phyloP scores from a whole-genome alignment of 2,113 vertebrate species.

The Tachysurus vachellii region DNA sequence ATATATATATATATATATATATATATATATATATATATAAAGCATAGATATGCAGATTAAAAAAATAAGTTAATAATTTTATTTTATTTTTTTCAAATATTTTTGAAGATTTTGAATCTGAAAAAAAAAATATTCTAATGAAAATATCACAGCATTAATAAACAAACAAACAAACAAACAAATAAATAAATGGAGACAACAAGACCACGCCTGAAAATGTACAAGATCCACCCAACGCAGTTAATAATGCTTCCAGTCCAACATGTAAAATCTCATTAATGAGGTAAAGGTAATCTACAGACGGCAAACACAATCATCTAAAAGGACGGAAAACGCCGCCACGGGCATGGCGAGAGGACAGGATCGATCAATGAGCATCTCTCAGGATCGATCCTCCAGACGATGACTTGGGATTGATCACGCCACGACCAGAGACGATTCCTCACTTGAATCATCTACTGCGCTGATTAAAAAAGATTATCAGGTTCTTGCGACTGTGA shows the following conservation, averaged over 20 bases:
- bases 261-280: conserved; percentile 27
- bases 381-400: conserved; percentile 36
- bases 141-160: background rate
- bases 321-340: conserved; percentile 8
- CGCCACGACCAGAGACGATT: conserved; percentile 37
- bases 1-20: too few relatives aligned
- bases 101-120: too few relatives aligned
- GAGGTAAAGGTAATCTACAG: conserved; percentile 18
- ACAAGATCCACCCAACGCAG: background rate
- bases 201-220: background rate
- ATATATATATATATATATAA: too few relatives aligned
- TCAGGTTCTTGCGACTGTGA: background rate
- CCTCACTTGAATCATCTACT: conserved; percentile 38
- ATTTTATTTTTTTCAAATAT: too few relatives aligned
- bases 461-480: conserved; percentile 35
- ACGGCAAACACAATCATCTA: conserved; percentile 9
- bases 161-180: background rate
- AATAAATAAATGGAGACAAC: background rate
- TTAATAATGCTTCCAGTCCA: background rate
- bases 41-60: too few relatives aligned
- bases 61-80: too few relatives aligned
- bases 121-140: background rate
- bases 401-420: conserved; percentile 46
- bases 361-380: conserved; percentile 50
- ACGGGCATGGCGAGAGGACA: background rate